A percentile compares a stretch with the other conserved stretches of the same genome.
These are phyloP conservation scores for Ceratina calcarata DNA, from an alignment of 1,140 invertebrate genomes.

Conservation along the genomic window DNA sequence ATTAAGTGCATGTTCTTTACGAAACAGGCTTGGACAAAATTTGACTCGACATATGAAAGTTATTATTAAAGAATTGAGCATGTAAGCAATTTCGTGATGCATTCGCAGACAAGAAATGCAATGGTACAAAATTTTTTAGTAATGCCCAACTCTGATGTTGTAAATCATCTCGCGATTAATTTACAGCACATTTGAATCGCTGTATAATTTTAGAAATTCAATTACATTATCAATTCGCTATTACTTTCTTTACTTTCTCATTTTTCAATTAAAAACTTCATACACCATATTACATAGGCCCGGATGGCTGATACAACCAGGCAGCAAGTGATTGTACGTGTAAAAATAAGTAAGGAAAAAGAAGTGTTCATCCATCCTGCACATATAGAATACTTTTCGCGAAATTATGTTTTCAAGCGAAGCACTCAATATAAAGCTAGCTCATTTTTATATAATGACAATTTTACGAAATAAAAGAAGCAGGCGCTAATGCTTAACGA, in stretches of 20 bases:
- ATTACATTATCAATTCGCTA: conserved; percentile 10
- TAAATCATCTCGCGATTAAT: neutral
- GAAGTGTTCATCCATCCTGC: no score
- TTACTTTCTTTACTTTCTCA: conserved; percentile 1
- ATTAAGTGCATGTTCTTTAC: conserved; percentile 35
- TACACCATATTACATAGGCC: no score
- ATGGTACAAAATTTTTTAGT: neutral
- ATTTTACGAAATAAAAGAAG: conserved; percentile 6
- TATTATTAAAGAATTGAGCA: neutral
- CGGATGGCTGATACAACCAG: no score
- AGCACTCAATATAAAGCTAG: neutral
- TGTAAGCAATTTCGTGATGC: neutral
- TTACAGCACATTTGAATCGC: no score
- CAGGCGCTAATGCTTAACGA: neutral
- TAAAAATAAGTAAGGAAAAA: neutral
- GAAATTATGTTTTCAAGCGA: neutral
- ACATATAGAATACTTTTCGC: neutral
- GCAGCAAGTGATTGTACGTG: no score
- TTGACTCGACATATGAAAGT: neutral
- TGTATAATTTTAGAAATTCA: no score
- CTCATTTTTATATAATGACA: neutral
- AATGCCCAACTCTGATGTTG: conserved; percentile 19
- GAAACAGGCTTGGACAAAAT: conserved; percentile 12
- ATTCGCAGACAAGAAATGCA: neutral
- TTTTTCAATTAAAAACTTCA: neutral